These are phyloP conservation scores for Larimichthys polyactis DNA, from an alignment of 2,113 vertebrate species.

Conservation along the genomic window DNA sequence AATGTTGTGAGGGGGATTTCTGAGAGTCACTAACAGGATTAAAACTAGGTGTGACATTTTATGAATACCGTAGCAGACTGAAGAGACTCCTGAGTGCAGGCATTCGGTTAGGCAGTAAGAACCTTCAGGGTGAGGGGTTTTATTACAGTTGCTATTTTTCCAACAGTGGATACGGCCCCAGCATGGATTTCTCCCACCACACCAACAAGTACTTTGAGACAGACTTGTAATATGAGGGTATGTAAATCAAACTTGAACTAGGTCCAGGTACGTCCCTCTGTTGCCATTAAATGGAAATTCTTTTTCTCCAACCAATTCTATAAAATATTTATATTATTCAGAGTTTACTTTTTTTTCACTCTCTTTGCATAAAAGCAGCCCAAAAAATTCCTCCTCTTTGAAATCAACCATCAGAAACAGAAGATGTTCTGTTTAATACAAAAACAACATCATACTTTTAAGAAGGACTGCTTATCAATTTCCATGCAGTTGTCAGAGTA, in stretches of 20 bases:
- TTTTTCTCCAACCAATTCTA: neutral
- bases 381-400: neutral
- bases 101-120: constrained; percentile 17
- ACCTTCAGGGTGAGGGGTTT: constrained; percentile 22
- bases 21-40: constrained; percentile 60
- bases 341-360: neutral
- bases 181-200: constrained; percentile 2
- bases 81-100: constrained; percentile 36
- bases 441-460: neutral
- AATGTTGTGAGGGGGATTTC: constrained; percentile 48
- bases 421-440: neutral
- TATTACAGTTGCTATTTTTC: constrained; percentile 9
- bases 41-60: constrained; percentile 61
- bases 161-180: neutral
- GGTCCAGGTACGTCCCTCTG: neutral
- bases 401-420: neutral
- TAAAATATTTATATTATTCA: constrained; percentile 11
- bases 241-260: neutral
- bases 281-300: neutral
- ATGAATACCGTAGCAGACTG: constrained; percentile 48
- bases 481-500: no score
- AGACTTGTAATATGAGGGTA: neutral
- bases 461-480: no score
- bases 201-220: neutral
- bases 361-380: constrained; percentile 1